Conservation (phyloP, 1,140 invertebrate genomes). For the Kradibia gibbosae region DNA sequence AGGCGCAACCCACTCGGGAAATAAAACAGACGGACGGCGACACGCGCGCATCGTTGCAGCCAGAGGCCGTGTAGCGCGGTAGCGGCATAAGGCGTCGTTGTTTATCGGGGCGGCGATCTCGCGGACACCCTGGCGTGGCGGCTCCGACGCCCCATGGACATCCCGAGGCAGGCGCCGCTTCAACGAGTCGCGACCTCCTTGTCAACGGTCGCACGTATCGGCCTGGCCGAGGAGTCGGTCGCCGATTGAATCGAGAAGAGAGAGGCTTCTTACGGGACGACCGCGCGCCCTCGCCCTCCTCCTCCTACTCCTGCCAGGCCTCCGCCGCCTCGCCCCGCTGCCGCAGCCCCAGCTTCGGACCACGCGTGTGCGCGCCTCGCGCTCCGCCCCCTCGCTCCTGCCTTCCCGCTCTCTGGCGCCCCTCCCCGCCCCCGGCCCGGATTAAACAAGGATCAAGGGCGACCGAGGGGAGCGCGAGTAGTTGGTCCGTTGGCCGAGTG, state of each 20-base stretch:
- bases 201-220: background rate
- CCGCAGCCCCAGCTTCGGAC: background rate
- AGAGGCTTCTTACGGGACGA: no score
- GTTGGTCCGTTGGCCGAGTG: background rate
- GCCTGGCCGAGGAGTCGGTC: background rate
- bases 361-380: background rate
- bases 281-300: no score
- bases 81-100: background rate
- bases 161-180: constrained; percentile 26
- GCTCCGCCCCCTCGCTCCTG: no score
- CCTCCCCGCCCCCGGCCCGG: no score
- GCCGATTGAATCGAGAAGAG: no score
- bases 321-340: background rate
- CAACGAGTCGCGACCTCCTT: constrained; percentile 17
- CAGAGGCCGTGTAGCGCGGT: background rate
- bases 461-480: background rate
- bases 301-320: no score
- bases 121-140: no score
- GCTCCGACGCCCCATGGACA: no score
- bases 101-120: no score
- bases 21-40: no score
- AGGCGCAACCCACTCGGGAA: no score
- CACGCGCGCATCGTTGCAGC: background rate
- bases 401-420: background rate
- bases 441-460: background rate